Percentiles rank a stretch among this genome's conserved stretches.
phyloP scores from a whole-genome alignment of 2,888 invertebrate species.

The Acleris sparsana region DNA sequence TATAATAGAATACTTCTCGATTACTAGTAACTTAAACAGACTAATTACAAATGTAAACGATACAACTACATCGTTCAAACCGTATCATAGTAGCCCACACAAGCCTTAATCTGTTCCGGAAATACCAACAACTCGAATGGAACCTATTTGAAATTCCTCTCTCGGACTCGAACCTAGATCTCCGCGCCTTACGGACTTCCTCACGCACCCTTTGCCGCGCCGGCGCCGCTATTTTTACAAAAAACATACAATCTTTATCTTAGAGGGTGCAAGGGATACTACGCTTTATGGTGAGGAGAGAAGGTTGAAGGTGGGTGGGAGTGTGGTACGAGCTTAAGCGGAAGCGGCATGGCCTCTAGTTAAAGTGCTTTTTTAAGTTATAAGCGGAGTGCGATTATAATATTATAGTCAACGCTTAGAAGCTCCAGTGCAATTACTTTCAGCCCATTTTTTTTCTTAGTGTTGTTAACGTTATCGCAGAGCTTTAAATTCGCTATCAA shows the following conservation, averaged over 20 bases:
- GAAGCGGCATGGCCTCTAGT: slow-evolving; percentile 35
- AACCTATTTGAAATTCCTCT: slow-evolving; percentile 19
- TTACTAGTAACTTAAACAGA: no score
- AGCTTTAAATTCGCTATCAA: no score
- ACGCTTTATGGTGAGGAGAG: neutral
- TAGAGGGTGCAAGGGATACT: neutral
- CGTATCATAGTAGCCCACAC: no score
- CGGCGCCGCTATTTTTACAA: slow-evolving; percentile 25
- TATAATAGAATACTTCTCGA: no score
- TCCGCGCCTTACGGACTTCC: slow-evolving; percentile 30
- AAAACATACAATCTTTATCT: slow-evolving; percentile 34
- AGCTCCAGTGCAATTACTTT: no score
- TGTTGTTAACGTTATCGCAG: no score
- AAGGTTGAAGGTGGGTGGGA: slow-evolving; percentile 17
- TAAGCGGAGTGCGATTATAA: slow-evolving; percentile 7
- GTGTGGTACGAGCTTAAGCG: slow-evolving; percentile 19
- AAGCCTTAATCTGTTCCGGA: neutral
- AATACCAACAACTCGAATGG: neutral
- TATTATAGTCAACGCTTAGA: neutral
- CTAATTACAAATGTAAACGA: no score
- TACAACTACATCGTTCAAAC: no score
- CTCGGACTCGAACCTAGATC: slow-evolving; percentile 28
- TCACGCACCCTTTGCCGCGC: slow-evolving; percentile 28
- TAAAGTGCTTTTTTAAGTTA: slow-evolving; percentile 11
- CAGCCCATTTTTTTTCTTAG: no score